These are phyloP conservation scores for Sigmodon hispidus DNA, from an alignment of 2,113 vertebrate species.

Conservation along the genomic window DNA sequence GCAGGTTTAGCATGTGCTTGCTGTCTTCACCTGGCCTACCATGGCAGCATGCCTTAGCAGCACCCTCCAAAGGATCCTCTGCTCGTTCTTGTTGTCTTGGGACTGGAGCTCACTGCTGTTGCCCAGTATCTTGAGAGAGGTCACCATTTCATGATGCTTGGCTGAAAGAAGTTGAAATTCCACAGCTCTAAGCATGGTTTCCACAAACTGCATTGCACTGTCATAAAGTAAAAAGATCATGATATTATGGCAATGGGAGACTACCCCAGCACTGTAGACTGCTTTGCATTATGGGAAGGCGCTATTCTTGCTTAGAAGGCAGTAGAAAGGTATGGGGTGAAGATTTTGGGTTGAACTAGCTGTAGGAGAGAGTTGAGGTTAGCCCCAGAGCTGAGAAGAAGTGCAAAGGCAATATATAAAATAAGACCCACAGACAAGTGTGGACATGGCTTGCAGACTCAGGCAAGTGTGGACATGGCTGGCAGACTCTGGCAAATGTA, in stretches of 20 bases:
- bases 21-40: background rate
- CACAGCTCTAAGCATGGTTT: rapidly evolving
- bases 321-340: background rate
- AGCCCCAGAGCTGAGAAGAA: rapidly evolving
- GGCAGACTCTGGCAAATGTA: background rate
- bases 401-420: background rate
- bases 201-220: rapidly evolving
- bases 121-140: background rate
- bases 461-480: background rate
- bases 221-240: rapidly evolving
- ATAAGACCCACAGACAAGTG: background rate
- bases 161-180: background rate
- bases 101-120: too few relatives aligned
- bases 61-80: too few relatives aligned
- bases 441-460: background rate
- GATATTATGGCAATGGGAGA: rapidly evolving
- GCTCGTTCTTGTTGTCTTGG: background rate
- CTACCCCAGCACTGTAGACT: rapidly evolving
- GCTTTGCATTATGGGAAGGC: background rate
- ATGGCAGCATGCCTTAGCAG: background rate
- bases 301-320: background rate
- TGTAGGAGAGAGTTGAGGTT: background rate
- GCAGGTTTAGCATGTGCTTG: background rate
- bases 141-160: rapidly evolving
- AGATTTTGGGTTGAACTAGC: rapidly evolving